Evolutionary conservation across 2,113 vertebrate genomes (phyloP).

Genomic region (Oreocharis arfaki): DNA sequence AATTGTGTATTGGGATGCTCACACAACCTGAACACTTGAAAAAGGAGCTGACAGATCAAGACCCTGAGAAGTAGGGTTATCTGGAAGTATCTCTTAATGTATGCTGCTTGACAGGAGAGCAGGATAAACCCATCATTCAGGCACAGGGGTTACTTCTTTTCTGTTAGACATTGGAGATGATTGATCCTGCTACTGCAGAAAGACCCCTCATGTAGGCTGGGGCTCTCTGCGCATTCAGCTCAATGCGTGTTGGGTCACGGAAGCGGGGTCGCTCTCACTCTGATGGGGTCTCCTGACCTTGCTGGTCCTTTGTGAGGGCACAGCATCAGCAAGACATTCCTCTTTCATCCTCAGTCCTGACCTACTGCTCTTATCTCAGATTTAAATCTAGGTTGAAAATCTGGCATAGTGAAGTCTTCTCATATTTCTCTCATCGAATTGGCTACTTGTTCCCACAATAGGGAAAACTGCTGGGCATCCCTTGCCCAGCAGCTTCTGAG

Average conservation of each 20-base stretch:
- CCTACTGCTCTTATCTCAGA: not conserved
- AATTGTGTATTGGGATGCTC: not conserved
- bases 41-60: not conserved
- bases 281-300: not conserved
- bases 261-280: not conserved
- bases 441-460: not conserved
- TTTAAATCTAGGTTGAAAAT: not conserved
- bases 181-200: not conserved
- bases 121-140: not conserved
- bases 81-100: not conserved
- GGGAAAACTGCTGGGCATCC: not conserved
- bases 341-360: not conserved
- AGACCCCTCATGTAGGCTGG: rapidly evolving
- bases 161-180: not conserved
- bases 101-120: not conserved
- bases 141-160: not conserved
- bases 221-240: not conserved
- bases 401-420: not conserved
- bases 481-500: not conserved
- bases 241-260: not conserved
- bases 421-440: not conserved
- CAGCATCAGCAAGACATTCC: not conserved
- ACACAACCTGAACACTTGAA: not conserved
- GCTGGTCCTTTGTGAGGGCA: not conserved
- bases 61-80: not conserved